Conservation (phyloP, 2,888 invertebrate genomes). For the Stenolophus ochropezus region DNA sequence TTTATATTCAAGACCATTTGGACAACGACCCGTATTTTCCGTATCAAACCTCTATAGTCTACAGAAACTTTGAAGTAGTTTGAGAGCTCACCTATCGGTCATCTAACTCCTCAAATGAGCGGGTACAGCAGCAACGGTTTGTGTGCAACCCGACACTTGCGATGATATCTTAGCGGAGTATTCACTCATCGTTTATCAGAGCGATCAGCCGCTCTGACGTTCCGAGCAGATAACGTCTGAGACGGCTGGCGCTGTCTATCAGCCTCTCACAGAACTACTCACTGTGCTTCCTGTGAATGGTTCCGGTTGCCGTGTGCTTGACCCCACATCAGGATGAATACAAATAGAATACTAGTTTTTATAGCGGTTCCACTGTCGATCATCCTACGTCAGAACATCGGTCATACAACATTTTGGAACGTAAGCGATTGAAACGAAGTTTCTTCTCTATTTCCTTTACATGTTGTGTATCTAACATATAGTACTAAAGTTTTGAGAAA, state of each 20-base stretch:
- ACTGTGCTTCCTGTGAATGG: slow-evolving; percentile 10
- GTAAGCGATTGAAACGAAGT: too few relatives aligned
- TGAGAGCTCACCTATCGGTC: background rate
- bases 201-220: slow-evolving; percentile 7
- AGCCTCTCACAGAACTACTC: background rate
- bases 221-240: slow-evolving; percentile 4
- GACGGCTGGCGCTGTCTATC: background rate
- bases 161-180: slow-evolving; percentile 7
- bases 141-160: background rate
- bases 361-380: too few relatives aligned
- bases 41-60: too few relatives aligned
- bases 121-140: background rate
- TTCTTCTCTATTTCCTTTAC: too few relatives aligned
- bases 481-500: too few relatives aligned
- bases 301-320: background rate
- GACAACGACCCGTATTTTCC: too few relatives aligned
- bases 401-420: too few relatives aligned
- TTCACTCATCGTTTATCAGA: slow-evolving; percentile 32
- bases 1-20: too few relatives aligned
- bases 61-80: background rate
- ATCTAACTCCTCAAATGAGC: background rate
- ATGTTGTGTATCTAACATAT: too few relatives aligned
- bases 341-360: too few relatives aligned
- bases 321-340: background rate
- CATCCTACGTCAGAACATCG: too few relatives aligned